These are phyloP conservation scores for Tiliacea citrago DNA, from an alignment of 2,888 invertebrate genomes.

Conservation along the genomic window DNA sequence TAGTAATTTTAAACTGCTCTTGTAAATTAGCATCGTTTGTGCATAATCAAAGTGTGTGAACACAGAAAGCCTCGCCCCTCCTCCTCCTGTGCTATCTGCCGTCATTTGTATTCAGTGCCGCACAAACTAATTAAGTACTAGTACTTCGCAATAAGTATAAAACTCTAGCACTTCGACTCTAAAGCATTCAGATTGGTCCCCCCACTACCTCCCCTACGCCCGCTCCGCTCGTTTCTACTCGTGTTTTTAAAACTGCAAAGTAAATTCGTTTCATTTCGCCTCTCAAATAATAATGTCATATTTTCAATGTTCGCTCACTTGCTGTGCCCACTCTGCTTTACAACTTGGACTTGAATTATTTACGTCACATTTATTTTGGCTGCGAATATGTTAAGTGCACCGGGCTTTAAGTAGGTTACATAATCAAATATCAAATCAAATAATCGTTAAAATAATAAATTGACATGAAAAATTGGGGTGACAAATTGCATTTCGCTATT, in stretches of 20 bases:
- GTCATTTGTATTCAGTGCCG: slow-evolving; percentile 12
- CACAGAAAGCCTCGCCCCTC: background rate
- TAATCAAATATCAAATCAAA: too few species aligned
- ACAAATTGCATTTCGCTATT: too few species aligned
- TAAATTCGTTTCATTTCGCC: slow-evolving; percentile 6
- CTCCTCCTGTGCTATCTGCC: background rate
- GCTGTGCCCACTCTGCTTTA: background rate
- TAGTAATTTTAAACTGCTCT: background rate
- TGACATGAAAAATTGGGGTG: too few species aligned
- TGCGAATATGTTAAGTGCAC: background rate
- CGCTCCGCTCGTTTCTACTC: background rate
- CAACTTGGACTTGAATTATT: slow-evolving; percentile 6
- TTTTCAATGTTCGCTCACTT: slow-evolving; percentile 1
- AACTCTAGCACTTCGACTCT: background rate
- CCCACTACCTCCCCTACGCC: too few species aligned
- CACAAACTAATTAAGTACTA: slow-evolving; percentile 21
- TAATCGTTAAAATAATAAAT: too few species aligned
- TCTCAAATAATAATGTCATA: slow-evolving; percentile 16
- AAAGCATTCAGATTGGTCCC: background rate
- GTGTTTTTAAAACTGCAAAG: slow-evolving; percentile 16
- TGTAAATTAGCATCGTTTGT: slow-evolving; percentile 1
- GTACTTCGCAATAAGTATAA: slow-evolving; percentile 22
- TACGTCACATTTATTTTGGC: slow-evolving; percentile 8
- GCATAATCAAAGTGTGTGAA: slow-evolving; percentile 2
- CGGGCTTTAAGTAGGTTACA: background rate